Evolutionary conservation across 1,140 invertebrate species (phyloP).

Genomic region (Drosophila punjabiensis): DNA sequence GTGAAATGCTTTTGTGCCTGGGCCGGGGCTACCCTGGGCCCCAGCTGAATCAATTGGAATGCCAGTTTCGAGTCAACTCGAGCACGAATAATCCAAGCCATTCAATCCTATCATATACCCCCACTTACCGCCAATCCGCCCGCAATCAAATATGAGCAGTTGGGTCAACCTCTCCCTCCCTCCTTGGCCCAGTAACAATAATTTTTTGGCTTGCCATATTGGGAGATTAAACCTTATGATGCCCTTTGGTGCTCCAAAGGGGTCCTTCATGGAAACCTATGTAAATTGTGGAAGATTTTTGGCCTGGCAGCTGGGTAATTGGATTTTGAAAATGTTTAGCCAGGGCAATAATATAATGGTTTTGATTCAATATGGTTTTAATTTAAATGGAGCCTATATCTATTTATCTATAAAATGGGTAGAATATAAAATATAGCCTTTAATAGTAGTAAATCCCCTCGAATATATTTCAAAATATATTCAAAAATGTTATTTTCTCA

Average conservation of each 20-base stretch:
- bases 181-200: conserved; percentile 21
- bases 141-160: conserved; percentile 34
- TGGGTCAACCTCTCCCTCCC: not conserved
- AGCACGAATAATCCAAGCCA: conserved; percentile 50
- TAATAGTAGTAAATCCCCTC: not conserved
- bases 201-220: conserved; percentile 46
- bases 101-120: conserved; percentile 38
- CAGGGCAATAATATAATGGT: not conserved
- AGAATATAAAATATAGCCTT: not conserved
- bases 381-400: no score
- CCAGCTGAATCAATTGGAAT: conserved; percentile 56
- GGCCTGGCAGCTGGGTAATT: conserved; percentile 22
- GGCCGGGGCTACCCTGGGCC: conserved; percentile 35
- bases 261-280: conserved; percentile 20
- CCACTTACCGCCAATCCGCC: conserved; percentile 19
- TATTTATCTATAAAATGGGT: not conserved
- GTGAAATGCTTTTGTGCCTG: conserved; percentile 48
- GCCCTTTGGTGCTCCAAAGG: conserved; percentile 26
- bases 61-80: conserved; percentile 49
- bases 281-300: conserved; percentile 8
- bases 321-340: conserved; percentile 23
- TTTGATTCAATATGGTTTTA: not conserved
- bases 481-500: not conserved
- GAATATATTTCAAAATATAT: not conserved
- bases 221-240: conserved; percentile 43